Percentiles rank a stretch among this genome's conserved stretches.
These are phyloP conservation scores for Gymnoscopelus braueri DNA, from an alignment of 2,797 vertebrate species.

Conservation along the genomic window DNA sequence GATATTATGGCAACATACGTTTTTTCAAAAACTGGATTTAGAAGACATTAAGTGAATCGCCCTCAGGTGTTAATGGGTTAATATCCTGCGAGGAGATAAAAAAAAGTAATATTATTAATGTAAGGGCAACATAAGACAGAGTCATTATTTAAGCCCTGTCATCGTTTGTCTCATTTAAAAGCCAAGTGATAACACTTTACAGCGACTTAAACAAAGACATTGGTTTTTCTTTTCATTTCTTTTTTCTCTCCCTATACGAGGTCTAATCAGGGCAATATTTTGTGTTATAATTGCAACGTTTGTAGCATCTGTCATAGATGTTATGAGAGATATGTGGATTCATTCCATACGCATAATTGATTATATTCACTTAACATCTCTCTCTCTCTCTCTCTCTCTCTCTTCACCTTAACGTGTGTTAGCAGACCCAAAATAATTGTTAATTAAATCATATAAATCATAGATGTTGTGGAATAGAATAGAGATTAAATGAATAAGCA, in stretches of 20 bases:
- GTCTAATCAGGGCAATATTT: conserved; percentile 78
- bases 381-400: conserved; percentile 7
- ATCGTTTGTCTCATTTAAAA: conserved; percentile 80
- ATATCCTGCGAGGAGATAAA: conserved; percentile 81
- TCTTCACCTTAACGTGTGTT: neutral
- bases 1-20: too few species aligned
- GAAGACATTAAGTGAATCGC: too few species aligned
- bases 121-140: conserved; percentile 73
- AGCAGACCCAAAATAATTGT: neutral
- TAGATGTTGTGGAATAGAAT: too few species aligned
- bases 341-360: conserved; percentile 32
- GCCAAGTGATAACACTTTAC: conserved; percentile 76
- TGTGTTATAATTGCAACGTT: conserved; percentile 58
- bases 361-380: conserved; percentile 49
- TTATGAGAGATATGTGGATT: conserved; percentile 58
- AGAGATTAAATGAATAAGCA: too few species aligned
- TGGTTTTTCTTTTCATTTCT: conserved; percentile 64
- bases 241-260: conserved; percentile 46
- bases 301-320: conserved; percentile 72
- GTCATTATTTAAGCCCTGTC: conserved; percentile 75
- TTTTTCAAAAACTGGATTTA: too few species aligned
- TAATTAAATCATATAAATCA: neutral
- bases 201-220: conserved; percentile 78
- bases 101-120: conserved; percentile 74
- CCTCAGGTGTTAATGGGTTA: conserved; percentile 38